Conservation (phyloP, 1,140 invertebrate species). For the Nilaparvata lugens region DNA sequence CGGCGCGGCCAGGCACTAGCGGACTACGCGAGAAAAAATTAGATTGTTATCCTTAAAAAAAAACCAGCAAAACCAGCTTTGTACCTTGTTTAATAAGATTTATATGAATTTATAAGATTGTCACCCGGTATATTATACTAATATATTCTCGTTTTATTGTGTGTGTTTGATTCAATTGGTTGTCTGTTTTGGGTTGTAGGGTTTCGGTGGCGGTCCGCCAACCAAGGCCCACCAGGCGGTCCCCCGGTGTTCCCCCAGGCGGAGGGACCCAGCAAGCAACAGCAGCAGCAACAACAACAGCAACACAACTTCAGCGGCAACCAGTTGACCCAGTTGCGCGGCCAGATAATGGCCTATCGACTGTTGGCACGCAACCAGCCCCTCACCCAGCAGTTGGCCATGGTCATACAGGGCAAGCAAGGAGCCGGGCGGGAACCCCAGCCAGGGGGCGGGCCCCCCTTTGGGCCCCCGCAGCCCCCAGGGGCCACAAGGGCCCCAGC, state of each 20-base stretch:
- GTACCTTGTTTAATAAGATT: no score
- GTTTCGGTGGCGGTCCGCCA: slow-evolving; percentile 9
- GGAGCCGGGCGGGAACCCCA: slow-evolving; percentile 19
- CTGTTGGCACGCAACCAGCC: slow-evolving; percentile 84
- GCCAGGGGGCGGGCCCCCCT: slow-evolving; percentile 16
- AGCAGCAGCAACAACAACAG: not conserved
- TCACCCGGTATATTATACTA: no score
- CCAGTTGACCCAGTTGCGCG: slow-evolving; percentile 75
- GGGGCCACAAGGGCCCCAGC: slow-evolving; percentile 40
- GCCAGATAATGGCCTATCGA: slow-evolving; percentile 93
- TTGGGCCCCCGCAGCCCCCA: slow-evolving; percentile 40
- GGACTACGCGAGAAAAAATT: no score
- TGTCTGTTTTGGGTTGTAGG: slow-evolving; percentile 14
- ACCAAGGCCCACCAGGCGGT: no score
- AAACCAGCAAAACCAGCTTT: no score
- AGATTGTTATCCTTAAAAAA: no score
- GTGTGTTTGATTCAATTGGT: no score
- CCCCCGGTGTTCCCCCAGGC: not conserved
- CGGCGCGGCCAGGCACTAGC: no score
- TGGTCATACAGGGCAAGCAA: slow-evolving; percentile 56
- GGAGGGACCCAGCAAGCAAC: slow-evolving; percentile 39
- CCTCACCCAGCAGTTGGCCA: slow-evolving; percentile 65
- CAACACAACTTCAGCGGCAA: slow-evolving; percentile 45
- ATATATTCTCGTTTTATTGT: no score
- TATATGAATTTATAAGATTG: no score